Percentiles rank a stretch among this genome's conserved stretches.
phyloP scores from a whole-genome alignment of 2,113 vertebrate genomes.

The Donacobius atricapilla region DNA sequence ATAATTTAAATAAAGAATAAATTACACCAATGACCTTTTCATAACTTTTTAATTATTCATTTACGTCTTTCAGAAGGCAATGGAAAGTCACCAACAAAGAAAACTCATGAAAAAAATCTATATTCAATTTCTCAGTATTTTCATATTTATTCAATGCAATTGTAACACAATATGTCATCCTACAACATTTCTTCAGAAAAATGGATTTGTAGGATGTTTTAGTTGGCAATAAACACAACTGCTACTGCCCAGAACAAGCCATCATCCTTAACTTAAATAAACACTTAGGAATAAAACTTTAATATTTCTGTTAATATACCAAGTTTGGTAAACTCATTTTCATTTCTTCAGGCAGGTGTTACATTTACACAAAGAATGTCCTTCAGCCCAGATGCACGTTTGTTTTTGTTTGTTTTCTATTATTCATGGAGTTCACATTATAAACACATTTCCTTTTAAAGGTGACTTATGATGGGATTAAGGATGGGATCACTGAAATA shows the following conservation, averaged over 20 bases:
- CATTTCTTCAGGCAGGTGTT: slow-evolving; percentile 19
- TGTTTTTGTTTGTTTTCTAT: slow-evolving; percentile 19
- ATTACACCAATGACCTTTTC: background rate
- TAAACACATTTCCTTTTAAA: slow-evolving; percentile 20
- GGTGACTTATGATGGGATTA: background rate
- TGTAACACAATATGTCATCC: background rate
- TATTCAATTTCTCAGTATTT: background rate
- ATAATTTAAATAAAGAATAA: slow-evolving; percentile 14
- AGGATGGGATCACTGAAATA: background rate
- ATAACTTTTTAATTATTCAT: background rate
- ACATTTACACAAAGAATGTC: slow-evolving; percentile 13
- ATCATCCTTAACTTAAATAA: slow-evolving; percentile 14
- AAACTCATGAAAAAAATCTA: background rate
- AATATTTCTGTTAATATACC: background rate
- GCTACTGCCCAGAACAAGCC: background rate
- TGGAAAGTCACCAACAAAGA: background rate
- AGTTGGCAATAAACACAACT: slow-evolving; percentile 1
- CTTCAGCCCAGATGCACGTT: background rate
- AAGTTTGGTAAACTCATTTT: background rate
- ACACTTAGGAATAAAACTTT: background rate
- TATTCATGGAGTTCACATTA: background rate
- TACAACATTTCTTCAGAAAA: background rate
- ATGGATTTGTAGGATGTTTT: background rate
- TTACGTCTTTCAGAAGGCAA: background rate
- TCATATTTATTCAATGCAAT: background rate